phyloP scores from a whole-genome alignment of 2,113 vertebrate species.

The Pardalotus punctatus region DNA sequence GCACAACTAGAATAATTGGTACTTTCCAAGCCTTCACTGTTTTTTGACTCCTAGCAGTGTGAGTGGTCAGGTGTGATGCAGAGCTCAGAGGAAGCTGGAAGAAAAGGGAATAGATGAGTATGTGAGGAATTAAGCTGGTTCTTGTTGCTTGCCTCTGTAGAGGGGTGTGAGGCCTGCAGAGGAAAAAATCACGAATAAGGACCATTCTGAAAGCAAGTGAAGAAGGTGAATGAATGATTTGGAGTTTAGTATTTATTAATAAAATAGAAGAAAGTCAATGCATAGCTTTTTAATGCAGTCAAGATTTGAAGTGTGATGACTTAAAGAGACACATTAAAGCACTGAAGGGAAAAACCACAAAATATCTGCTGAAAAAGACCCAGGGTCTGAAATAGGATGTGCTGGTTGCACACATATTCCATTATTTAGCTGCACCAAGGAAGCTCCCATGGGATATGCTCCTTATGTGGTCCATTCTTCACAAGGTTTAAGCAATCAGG shows the following conservation, averaged over 20 bases:
- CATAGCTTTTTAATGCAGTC: neutral
- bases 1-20: slow-evolving; percentile 26
- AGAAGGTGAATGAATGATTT: neutral
- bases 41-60: neutral
- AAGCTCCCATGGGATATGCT: neutral
- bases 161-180: neutral
- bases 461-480: neutral
- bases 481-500: neutral
- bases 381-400: neutral
- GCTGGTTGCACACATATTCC: neutral
- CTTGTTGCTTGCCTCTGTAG: neutral
- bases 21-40: neutral
- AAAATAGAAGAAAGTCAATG: neutral
- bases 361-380: neutral
- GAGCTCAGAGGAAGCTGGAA: neutral
- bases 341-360: neutral
- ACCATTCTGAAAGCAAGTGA: neutral
- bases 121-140: neutral
- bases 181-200: neutral
- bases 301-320: neutral
- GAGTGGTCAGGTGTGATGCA: slow-evolving; percentile 16
- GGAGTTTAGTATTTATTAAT: neutral
- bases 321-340: neutral
- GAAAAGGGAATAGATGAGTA: neutral
- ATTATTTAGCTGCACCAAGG: neutral